These are phyloP conservation scores for Eretmochelys imbricata DNA, from an alignment of 2,113 vertebrate species.

Conservation along the genomic window DNA sequence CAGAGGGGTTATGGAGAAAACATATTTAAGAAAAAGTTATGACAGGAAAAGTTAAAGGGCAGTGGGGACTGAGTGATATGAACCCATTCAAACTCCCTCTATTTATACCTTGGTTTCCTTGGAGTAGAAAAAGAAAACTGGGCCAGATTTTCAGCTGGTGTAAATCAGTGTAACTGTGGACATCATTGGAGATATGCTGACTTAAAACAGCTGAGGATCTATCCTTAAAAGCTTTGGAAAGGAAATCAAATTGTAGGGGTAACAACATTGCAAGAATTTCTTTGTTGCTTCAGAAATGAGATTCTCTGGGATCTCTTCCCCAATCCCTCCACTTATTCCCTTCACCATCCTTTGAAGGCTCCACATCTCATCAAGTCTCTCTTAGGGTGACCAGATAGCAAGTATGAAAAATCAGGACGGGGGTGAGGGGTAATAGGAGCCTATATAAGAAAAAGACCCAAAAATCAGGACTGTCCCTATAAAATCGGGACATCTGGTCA, in stretches of 20 bases:
- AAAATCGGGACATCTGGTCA: no score
- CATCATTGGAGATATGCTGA: not conserved
- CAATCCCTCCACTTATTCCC: not conserved
- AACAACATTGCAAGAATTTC: not conserved
- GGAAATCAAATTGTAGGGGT: not conserved
- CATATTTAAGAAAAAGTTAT: not conserved
- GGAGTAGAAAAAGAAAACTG: not conserved
- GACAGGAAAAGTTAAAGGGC: not conserved
- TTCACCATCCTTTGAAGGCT: not conserved
- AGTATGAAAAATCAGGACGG: no score
- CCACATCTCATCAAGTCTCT: not conserved
- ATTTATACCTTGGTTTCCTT: not conserved
- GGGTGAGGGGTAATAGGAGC: no score
- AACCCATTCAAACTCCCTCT: not conserved
- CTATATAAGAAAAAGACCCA: no score
- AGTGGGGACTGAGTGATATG: not conserved
- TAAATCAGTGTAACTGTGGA: not conserved
- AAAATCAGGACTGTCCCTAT: no score
- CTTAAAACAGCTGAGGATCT: not conserved
- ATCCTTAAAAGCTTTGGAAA: not conserved
- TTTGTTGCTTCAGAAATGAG: not conserved
- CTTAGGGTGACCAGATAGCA: not conserved
- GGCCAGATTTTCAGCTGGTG: not conserved
- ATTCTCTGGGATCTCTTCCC: not conserved
- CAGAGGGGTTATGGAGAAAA: not conserved